phyloP scores from a whole-genome alignment of 2,797 vertebrate species.

The Urophycis tenuis region DNA sequence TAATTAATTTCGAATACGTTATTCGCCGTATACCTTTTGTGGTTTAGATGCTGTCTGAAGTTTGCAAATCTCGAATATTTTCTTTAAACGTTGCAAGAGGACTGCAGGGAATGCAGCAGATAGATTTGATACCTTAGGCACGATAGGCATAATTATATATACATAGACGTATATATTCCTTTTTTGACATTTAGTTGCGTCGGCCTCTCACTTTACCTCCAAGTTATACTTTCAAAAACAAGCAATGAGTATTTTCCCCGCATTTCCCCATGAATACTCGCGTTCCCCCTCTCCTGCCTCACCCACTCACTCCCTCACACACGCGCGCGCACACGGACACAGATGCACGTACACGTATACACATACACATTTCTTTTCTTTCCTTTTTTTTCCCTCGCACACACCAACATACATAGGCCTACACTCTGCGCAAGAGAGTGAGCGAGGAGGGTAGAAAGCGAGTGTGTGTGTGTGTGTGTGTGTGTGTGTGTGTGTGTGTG shows the following conservation, averaged over 20 bases:
- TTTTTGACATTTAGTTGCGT: not conserved
- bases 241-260: not conserved
- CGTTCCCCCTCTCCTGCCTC: constrained; percentile 33
- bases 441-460: constrained; percentile 2
- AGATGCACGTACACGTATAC: constrained; percentile 12
- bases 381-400: not conserved
- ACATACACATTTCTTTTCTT: not conserved
- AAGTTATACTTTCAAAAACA: not conserved
- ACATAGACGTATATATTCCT: not conserved
- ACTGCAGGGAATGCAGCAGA: not conserved
- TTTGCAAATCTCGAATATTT: not conserved
- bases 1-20: not conserved
- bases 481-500: no score
- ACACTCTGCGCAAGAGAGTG: constrained; percentile 8
- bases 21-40: not conserved
- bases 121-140: not conserved
- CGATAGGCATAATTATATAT: not conserved
- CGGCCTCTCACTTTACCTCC: not conserved
- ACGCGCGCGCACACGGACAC: constrained; percentile 18
- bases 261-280: constrained; percentile 31
- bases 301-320: not conserved
- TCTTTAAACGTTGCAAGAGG: not conserved
- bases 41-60: constrained; percentile 5
- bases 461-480: no score
- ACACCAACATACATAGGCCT: constrained; percentile 12